Percentiles rank a stretch among this genome's conserved stretches.
phyloP scores from a whole-genome alignment of 2,888 invertebrate genomes.

The Eristalis tenax region DNA sequence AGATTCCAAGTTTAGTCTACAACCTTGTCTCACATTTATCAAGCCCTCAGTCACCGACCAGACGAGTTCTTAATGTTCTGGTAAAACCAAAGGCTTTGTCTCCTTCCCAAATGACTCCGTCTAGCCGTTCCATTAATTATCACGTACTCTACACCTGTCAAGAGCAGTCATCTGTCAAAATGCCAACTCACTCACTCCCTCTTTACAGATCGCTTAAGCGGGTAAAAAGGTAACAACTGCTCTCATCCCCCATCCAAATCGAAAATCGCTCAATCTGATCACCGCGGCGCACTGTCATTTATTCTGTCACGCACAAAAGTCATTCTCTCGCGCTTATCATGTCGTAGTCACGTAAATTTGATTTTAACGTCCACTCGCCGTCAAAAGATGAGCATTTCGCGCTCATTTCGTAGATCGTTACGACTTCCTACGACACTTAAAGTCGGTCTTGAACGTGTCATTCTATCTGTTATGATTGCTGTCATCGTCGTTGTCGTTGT shows the following conservation, averaged over 20 bases:
- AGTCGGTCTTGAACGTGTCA: constrained; percentile 10
- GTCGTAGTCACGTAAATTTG: constrained; percentile 11
- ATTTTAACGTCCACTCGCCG: constrained; percentile 13
- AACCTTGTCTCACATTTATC: background rate
- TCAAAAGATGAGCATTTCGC: constrained; percentile 14
- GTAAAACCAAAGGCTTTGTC: background rate
- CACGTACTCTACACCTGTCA: background rate
- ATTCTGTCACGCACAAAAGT: constrained; percentile 5
- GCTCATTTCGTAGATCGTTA: background rate
- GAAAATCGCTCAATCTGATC: constrained; percentile 5
- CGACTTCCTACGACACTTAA: constrained; percentile 24
- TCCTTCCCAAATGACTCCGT: background rate
- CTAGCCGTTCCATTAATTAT: background rate
- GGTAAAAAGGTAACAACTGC: background rate
- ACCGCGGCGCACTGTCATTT: background rate
- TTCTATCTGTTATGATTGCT: background rate
- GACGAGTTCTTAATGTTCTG: background rate
- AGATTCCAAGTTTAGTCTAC: background rate
- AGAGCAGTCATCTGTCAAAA: background rate
- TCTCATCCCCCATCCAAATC: background rate
- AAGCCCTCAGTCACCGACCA: background rate
- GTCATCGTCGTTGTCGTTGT: background rate
- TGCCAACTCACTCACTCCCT: background rate
- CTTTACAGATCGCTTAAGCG: background rate
- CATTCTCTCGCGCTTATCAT: constrained; percentile 27